phyloP scores from a whole-genome alignment of 2,113 vertebrate species.

The Pogona vitticeps region DNA sequence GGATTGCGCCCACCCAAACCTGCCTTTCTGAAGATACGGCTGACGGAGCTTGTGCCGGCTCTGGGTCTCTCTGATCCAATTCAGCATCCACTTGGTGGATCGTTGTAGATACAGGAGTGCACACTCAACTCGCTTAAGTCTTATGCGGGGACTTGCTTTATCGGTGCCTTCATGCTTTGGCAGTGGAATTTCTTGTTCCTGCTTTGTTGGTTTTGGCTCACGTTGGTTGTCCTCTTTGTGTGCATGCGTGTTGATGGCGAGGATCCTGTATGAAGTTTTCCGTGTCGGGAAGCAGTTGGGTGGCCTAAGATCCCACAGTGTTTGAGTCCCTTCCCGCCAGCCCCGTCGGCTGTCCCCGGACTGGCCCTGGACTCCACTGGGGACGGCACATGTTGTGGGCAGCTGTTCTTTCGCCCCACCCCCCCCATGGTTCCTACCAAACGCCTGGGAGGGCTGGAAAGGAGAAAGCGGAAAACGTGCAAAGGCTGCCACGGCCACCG shows the following conservation, averaged over 20 bases:
- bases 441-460: neutral
- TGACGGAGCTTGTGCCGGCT: neutral
- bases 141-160: too few species aligned
- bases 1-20: neutral
- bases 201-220: neutral
- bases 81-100: neutral
- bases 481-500: neutral
- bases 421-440: rapidly evolving
- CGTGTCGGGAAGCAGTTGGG: too few species aligned
- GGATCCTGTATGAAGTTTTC: neutral
- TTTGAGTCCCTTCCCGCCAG: too few species aligned
- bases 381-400: neutral
- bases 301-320: too few species aligned
- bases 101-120: neutral
- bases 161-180: too few species aligned
- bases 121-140: neutral
- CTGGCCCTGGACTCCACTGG: neutral
- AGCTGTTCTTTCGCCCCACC: neutral
- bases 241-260: too few species aligned
- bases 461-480: neutral
- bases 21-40: neutral
- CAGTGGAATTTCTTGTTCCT: neutral
- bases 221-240: too few species aligned
- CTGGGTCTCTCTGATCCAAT: neutral
- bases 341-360: neutral